Base-by-base conservation (phyloP, 1,140 invertebrate genomes). In the Pararge aegeria region DNA sequence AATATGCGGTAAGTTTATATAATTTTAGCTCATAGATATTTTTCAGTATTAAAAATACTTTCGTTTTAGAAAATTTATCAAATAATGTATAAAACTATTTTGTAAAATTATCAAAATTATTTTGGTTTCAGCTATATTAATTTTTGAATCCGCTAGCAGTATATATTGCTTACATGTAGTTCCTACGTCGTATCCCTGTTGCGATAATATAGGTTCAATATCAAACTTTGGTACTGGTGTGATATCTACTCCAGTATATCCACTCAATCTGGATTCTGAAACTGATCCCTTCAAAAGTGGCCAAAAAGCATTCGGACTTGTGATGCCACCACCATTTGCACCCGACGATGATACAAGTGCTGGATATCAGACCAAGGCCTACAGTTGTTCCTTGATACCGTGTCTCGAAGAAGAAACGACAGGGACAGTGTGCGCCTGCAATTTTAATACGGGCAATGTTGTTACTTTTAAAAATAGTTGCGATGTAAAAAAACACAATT, bases 401-500 rank as follows among this genome's bases (percentile, higher is more conserved):
- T 75, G 72, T 30, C 29, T 16, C 0, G 5, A 15, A 1, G 30
- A 52, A 18, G 50, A 66, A n/a, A 19, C 24, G 4, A 44, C 18
- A 6, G 18, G 10, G 2, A 53, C 69, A 3, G 71, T 76, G 20
- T 78, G 76, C 53, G 76, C 76, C 42, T 76, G 76, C 48, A 78
- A 78, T 49, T 69, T 65, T 44, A 74, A 70, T 7, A 76, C 76
- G 5, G 76, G 76, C 51, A 69, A 76, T 59, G 69, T 73, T 21
- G 76, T 71, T 0, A 64, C 69, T 5, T 79, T 79, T 46, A 70
- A 69, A 55, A 74, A 76, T 60, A 44, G 53, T 24, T 79, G 76
- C 38, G 76, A 76, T 34, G 29, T 72, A 6, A 52, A 68, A 24
- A 79, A 70, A 50, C 76, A 79, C 38, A 79, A 79, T 24, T 79